These are phyloP conservation scores for Anthoscopus minutus DNA, from an alignment of 2,113 vertebrate genomes.

Conservation along the genomic window DNA sequence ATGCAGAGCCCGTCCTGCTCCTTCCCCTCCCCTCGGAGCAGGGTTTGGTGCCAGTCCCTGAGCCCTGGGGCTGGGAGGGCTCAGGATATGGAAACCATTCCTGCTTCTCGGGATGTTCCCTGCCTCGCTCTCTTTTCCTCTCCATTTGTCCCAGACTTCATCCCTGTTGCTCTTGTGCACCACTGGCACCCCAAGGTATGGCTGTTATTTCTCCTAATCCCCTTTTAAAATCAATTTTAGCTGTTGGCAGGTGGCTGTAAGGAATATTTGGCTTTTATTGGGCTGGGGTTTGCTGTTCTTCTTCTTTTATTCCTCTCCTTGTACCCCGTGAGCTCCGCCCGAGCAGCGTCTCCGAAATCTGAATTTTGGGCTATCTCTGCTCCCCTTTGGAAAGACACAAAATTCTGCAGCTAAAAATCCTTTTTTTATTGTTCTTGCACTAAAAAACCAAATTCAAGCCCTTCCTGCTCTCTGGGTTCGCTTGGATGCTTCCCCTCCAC, in stretches of 20 bases:
- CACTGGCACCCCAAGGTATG: neutral
- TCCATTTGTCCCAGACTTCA: neutral
- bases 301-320: neutral
- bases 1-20: neutral
- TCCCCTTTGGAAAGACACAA: rapidly evolving
- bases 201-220: neutral
- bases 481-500: rapidly evolving
- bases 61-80: neutral
- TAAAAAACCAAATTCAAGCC: rapidly evolving
- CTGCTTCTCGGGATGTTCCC: neutral
- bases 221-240: neutral
- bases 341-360: neutral
- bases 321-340: neutral
- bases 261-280: neutral
- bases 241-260: neutral
- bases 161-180: neutral
- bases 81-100: neutral
- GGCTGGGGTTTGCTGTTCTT: neutral
- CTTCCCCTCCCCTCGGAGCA: neutral
- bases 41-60: neutral
- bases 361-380: neutral
- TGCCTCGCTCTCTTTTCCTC: neutral
- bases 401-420: neutral
- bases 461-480: neutral
- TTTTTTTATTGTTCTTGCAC: rapidly evolving